Percentiles rank a stretch among this genome's conserved stretches.
Conservation (phyloP, 2,888 invertebrate species). For the Cephus spinipes region DNA sequence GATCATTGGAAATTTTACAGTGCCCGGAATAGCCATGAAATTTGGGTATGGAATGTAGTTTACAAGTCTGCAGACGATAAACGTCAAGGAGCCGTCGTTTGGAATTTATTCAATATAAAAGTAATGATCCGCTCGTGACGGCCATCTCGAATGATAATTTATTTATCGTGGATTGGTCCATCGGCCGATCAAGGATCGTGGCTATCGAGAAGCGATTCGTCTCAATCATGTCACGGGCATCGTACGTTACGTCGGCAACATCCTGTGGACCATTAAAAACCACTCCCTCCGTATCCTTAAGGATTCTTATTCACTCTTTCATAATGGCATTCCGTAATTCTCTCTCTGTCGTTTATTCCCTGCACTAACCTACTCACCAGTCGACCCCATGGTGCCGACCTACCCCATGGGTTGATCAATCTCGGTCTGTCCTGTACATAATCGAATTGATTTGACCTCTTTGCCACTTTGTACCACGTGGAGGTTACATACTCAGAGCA, state of each 20-base stretch:
- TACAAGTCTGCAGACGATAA: background rate
- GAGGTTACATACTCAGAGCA: background rate
- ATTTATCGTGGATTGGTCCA: background rate
- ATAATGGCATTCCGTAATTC: background rate
- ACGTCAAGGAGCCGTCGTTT: background rate
- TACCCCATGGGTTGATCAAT: slow-evolving; percentile 31
- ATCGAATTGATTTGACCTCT: slow-evolving; percentile 28
- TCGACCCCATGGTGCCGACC: slow-evolving; percentile 33
- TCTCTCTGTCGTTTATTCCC: slow-evolving; percentile 14
- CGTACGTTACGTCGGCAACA: slow-evolving; percentile 6
- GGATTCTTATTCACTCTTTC: slow-evolving; percentile 9
- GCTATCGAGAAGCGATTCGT: slow-evolving; percentile 32
- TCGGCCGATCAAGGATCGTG: background rate
- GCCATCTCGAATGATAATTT: background rate
- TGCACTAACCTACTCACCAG: slow-evolving; percentile 6
- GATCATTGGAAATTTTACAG: background rate
- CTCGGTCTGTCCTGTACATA: slow-evolving; percentile 21
- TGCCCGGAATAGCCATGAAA: background rate
- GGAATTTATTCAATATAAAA: background rate
- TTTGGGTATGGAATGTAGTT: background rate
- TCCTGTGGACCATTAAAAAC: slow-evolving; percentile 17
- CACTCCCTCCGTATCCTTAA: slow-evolving; percentile 16
- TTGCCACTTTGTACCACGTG: slow-evolving; percentile 18
- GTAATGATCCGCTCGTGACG: background rate
- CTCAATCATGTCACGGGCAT: slow-evolving; percentile 28